These are phyloP conservation scores for Bilobella aurantiaca DNA, from an alignment of 1,140 invertebrate genomes.

Conservation along the genomic window DNA sequence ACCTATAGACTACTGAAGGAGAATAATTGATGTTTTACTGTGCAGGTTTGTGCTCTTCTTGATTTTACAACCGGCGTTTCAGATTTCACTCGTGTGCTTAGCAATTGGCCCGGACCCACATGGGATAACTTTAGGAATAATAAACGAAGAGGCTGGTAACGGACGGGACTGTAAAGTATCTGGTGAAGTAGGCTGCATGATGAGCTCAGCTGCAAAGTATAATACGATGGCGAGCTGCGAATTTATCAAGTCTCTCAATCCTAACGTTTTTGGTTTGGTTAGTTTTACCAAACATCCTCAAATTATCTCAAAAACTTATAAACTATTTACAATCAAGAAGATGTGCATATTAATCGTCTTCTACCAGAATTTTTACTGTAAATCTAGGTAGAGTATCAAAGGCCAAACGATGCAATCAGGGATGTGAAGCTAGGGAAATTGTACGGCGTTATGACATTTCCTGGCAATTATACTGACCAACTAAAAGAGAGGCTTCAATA, in stretches of 20 bases:
- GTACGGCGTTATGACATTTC: slow-evolving; percentile 76
- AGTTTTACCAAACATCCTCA: neutral
- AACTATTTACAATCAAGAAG: no score
- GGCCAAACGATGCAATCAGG: slow-evolving; percentile 51
- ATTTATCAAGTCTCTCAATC: slow-evolving; percentile 55
- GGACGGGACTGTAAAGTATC: neutral
- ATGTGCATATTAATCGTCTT: slow-evolving; percentile 3
- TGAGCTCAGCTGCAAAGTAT: slow-evolving; percentile 2
- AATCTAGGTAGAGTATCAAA: slow-evolving; percentile 55
- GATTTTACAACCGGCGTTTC: slow-evolving; percentile 62
- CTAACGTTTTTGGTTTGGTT: slow-evolving; percentile 14
- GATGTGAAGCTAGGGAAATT: slow-evolving; percentile 61
- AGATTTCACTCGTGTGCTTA: slow-evolving; percentile 40
- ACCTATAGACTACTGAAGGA: no score
- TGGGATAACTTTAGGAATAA: slow-evolving; percentile 68
- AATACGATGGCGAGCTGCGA: slow-evolving; percentile 49
- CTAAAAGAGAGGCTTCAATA: slow-evolving; percentile 58
- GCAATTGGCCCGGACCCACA: slow-evolving; percentile 83
- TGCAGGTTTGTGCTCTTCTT: slow-evolving; percentile 80
- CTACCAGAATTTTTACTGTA: neutral
- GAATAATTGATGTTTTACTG: slow-evolving; percentile 26
- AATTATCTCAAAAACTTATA: no score
- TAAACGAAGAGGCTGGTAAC: slow-evolving; percentile 62
- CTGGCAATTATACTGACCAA: slow-evolving; percentile 71
- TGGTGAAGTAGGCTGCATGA: slow-evolving; percentile 12